A percentile compares a stretch with the other conserved stretches of the same genome.
These are phyloP conservation scores for Hemibagrus guttatus DNA, from an alignment of 2,797 vertebrate species.

Conservation along the genomic window DNA sequence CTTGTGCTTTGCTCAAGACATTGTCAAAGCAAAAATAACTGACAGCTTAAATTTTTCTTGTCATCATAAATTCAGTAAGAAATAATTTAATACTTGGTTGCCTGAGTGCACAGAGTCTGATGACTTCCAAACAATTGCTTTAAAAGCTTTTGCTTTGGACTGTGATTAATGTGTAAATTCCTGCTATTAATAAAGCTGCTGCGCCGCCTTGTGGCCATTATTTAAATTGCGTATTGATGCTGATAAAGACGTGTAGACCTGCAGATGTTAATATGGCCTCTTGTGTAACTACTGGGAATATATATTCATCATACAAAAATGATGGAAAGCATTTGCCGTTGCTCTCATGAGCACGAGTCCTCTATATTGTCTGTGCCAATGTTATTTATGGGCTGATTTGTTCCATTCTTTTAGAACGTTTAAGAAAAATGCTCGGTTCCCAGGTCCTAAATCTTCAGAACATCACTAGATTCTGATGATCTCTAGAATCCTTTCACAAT, in stretches of 20 bases:
- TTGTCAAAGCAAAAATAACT: constrained; percentile 64
- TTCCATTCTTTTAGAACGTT: background rate
- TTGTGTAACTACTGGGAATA: background rate
- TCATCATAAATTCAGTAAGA: constrained; percentile 66
- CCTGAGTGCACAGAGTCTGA: constrained; percentile 62
- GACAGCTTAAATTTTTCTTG: constrained; percentile 65
- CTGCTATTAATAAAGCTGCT: constrained; percentile 63
- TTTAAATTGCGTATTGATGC: background rate
- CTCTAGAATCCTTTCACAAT: background rate
- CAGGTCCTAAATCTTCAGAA: background rate
- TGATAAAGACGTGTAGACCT: background rate
- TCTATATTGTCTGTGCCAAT: background rate
- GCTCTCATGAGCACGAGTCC: background rate
- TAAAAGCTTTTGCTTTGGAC: constrained; percentile 66
- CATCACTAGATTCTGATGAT: background rate
- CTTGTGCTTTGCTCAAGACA: constrained; percentile 52
- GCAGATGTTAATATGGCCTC: background rate
- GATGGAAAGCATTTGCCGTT: background rate
- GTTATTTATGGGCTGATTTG: background rate
- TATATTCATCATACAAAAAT: background rate
- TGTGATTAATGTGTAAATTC: constrained; percentile 51
- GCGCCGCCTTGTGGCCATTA: constrained; percentile 73
- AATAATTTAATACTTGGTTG: constrained; percentile 66
- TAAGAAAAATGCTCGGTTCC: background rate
- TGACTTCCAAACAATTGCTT: constrained; percentile 65